A percentile compares a stretch with the other conserved stretches of the same genome.
phyloP scores from a whole-genome alignment of 2,888 invertebrate species.

The Xestia c-nigrum region DNA sequence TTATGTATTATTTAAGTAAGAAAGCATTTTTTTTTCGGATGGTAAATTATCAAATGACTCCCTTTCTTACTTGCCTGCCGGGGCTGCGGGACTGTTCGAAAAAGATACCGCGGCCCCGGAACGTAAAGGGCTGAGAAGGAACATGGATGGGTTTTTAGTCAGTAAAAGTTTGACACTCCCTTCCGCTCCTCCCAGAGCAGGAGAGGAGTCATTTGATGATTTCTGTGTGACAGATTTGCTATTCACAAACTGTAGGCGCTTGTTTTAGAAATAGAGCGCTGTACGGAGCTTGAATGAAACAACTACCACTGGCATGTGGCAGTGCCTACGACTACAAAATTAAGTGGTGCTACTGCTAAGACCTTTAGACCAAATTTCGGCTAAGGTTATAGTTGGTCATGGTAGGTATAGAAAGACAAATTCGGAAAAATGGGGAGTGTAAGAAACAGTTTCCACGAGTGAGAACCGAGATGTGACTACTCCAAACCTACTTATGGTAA shows the following conservation, averaged over 20 bases:
- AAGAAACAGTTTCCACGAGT: not conserved
- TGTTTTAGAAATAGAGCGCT: not conserved
- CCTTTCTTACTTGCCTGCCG: no score
- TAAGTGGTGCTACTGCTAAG: not conserved
- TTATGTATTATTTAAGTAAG: not conserved
- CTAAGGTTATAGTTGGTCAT: no score
- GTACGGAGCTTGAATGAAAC: not conserved
- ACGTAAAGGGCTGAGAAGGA: no score
- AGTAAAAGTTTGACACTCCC: no score
- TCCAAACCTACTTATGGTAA: not conserved
- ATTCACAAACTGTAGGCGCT: slow-evolving; percentile 12
- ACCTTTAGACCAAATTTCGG: not conserved
- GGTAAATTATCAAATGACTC: no score
- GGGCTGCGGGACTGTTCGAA: no score
- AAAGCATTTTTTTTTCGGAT: no score
- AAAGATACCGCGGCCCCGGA: no score
- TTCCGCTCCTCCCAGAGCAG: no score
- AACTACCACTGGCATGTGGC: not conserved
- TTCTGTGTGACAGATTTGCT: slow-evolving; percentile 3
- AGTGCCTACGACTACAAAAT: not conserved
- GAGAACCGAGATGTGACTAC: not conserved
- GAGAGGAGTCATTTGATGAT: no score
- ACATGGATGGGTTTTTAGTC: no score
- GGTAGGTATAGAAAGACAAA: not conserved
- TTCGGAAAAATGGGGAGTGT: no score